Percentiles rank a stretch among this genome's conserved stretches.
phyloP scores from a whole-genome alignment of 2,797 vertebrate species.

The Myotis daubentonii region DNA sequence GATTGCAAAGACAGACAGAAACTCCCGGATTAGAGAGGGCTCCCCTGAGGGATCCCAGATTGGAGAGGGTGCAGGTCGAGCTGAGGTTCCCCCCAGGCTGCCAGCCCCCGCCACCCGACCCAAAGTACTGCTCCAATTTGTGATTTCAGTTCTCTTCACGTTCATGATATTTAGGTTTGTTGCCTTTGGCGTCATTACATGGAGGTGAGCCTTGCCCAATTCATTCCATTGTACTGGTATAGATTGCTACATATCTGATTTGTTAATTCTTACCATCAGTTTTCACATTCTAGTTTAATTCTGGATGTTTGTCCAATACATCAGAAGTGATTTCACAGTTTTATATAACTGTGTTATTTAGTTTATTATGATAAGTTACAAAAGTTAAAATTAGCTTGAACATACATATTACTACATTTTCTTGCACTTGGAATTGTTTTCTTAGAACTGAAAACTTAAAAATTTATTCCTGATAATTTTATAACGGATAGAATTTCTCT shows the following conservation, averaged over 20 bases:
- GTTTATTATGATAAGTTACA: not conserved
- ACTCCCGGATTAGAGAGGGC: too few relatives aligned
- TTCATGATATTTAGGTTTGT: not conserved
- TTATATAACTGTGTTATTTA: not conserved
- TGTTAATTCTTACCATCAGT: not conserved
- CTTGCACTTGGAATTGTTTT: not conserved
- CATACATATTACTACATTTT: not conserved
- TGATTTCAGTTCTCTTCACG: not conserved
- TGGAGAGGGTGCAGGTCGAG: too few relatives aligned
- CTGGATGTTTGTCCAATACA: not conserved
- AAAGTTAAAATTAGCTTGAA: not conserved
- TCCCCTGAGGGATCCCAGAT: too few relatives aligned
- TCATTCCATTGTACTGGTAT: not conserved
- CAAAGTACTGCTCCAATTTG: not conserved
- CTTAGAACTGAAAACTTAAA: not conserved
- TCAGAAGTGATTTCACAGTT: not conserved
- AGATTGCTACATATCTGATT: not conserved
- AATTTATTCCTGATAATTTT: not conserved
- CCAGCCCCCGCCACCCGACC: too few relatives aligned
- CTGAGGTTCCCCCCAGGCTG: fast-evolving
- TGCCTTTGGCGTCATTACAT: not conserved
- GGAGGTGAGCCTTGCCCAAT: not conserved
- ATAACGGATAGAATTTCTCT: not conserved
- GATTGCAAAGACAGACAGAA: too few relatives aligned
- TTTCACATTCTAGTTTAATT: not conserved